phyloP scores from a whole-genome alignment of 2,888 invertebrate genomes.

The Cacoxenus indagator region DNA sequence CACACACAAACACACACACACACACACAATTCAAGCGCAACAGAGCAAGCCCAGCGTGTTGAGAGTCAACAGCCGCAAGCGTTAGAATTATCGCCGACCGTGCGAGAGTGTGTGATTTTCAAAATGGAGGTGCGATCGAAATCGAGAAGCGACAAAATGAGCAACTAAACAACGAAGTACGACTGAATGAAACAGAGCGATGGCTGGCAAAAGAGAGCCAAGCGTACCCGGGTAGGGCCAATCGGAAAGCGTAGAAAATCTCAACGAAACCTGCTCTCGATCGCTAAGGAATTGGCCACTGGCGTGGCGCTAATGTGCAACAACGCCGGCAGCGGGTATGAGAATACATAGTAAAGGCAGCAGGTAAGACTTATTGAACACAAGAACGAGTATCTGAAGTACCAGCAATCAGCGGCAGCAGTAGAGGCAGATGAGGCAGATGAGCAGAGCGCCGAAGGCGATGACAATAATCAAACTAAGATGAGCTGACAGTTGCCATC shows the following conservation, averaged over 20 bases:
- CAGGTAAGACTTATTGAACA: conserved; percentile 22
- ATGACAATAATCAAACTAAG: background rate
- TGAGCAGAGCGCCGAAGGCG: background rate
- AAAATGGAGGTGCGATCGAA: conserved; percentile 65
- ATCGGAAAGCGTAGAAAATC: conserved; percentile 33
- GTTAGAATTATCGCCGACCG: conserved; percentile 47
- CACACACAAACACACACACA: conserved; percentile 22
- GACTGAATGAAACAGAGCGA: conserved; percentile 7
- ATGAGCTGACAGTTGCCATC: conserved; percentile 31
- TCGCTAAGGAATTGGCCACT: background rate
- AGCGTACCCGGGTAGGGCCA: conserved; percentile 30
- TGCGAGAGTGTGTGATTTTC: conserved; percentile 55
- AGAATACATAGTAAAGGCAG: background rate
- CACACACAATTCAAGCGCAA: conserved; percentile 33
- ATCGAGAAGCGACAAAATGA: background rate
- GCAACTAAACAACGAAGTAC: background rate
- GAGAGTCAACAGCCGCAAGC: conserved; percentile 53
- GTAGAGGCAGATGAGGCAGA: conserved; percentile 10
- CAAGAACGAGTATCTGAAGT: background rate
- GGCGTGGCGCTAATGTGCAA: conserved; percentile 22
- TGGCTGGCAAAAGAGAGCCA: background rate
- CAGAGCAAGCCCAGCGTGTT: conserved; percentile 46
- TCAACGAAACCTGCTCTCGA: conserved; percentile 31
- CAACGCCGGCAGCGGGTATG: conserved; percentile 24
- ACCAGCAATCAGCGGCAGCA: conserved; percentile 15